phyloP scores from a whole-genome alignment of 2,888 invertebrate genomes.

The Loripinus fragilis region DNA sequence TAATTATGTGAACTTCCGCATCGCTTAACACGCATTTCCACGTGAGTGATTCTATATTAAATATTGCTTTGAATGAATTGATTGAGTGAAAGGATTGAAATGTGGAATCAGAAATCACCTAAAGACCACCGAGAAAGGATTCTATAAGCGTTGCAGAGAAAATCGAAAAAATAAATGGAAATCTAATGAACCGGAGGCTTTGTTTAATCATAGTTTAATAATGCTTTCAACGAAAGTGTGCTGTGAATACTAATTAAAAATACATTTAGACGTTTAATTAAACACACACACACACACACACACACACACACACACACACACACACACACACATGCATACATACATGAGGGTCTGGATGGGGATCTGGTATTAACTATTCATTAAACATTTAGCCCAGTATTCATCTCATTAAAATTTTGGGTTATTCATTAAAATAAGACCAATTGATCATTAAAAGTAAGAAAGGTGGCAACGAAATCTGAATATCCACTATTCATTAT shows the following conservation, averaged over 20 bases:
- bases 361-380: no score
- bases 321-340: background rate
- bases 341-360: no score
- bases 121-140: constrained; percentile 1
- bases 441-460: no score
- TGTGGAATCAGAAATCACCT: constrained; percentile 2
- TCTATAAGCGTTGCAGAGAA: background rate
- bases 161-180: constrained; percentile 13
- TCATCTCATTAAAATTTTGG: no score
- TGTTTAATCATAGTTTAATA: constrained; percentile 11
- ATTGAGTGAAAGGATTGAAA: constrained; percentile 7
- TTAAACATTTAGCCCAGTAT: no score
- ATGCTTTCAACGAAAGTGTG: background rate
- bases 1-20: constrained; percentile 19
- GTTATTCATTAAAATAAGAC: no score
- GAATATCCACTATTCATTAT: no score
- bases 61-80: constrained; percentile 6
- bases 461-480: no score
- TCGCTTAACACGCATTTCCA: constrained; percentile 5
- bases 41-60: constrained; percentile 8
- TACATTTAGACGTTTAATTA: background rate
- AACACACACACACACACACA: no score
- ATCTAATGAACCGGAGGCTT: constrained; percentile 3
- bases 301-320: background rate
- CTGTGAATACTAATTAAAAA: background rate